Base-by-base conservation (phyloP, 2,888 invertebrate genomes). In the Trachelus tabidus region DNA sequence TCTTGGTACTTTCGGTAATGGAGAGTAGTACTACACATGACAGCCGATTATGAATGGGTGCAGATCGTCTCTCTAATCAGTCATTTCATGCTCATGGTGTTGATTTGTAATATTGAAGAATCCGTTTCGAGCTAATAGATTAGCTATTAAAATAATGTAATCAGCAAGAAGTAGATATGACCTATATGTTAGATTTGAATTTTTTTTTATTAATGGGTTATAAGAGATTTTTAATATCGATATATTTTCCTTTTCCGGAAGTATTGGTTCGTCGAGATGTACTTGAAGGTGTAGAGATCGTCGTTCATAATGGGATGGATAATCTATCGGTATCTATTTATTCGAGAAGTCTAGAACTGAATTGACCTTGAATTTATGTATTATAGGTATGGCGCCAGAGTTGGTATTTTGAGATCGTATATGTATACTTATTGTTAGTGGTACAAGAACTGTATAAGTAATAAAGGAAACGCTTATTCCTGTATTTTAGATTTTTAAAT, bases 11-110 rank as follows among this genome's bases (percentile, higher is more conserved):
- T 80, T 76, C 77, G 71, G 33, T 30, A 34, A 56, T 33, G 73
- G 75, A 71, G 34, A 78, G 68, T 12, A 12, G 68, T 12, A 12
- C 30, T 3, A 30, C 30, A 34, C 73, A 73, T 73, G 73, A 79
- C 81, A 79, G 81, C 75, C 80, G 83, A 83, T 84, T 84, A 85
- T 85, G 80, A 79, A 84, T 84, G 71, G 68, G 75, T 73, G 76
- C 81, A 37, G 76, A 33, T 71, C 77, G 73, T 73, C 81, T 71
- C 35, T 69, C 3, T 56, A 35, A 30, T 71, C 71, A 34, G 15
- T 30, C 11, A 30, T 2, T 71, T 71, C 23, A 30, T 15, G 34
- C 30, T 30, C 30, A 4, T 23, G 0, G 23, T 30, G 11, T 71
- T 12, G 34, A 11, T 71, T 34, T 71, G 31, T 71, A 30, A 71